phyloP scores from a whole-genome alignment of 2,113 vertebrate species.

The Pomatostomus ruficeps region DNA sequence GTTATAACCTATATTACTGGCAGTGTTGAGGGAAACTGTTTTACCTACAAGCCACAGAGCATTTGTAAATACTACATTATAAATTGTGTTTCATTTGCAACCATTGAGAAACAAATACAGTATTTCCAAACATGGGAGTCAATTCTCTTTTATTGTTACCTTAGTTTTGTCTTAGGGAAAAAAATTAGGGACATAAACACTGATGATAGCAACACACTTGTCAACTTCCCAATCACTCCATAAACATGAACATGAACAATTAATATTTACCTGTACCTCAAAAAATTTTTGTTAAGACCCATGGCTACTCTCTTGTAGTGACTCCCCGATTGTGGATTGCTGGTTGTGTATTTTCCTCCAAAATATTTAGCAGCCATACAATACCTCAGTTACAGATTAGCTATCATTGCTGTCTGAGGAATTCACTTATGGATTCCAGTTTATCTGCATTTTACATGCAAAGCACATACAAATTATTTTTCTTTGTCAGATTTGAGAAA shows the following conservation, averaged over 20 bases:
- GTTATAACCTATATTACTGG: background rate
- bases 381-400: background rate
- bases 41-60: background rate
- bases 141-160: background rate
- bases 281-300: background rate
- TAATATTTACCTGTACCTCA: background rate
- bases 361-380: background rate
- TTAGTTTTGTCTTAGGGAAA: background rate
- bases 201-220: background rate
- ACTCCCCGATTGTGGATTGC: background rate
- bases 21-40: background rate
- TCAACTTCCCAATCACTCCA: background rate
- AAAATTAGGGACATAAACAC: background rate
- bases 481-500: background rate
- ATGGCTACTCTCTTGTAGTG: background rate
- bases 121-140: background rate
- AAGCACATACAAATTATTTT: background rate
- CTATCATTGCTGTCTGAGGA: background rate
- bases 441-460: background rate
- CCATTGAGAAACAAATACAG: background rate
- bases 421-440: background rate
- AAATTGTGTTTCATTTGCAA: background rate
- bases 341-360: background rate
- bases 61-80: background rate
- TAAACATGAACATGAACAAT: background rate